These are phyloP conservation scores for Cepphus grylle DNA, from an alignment of 2,113 vertebrate genomes.

Conservation along the genomic window DNA sequence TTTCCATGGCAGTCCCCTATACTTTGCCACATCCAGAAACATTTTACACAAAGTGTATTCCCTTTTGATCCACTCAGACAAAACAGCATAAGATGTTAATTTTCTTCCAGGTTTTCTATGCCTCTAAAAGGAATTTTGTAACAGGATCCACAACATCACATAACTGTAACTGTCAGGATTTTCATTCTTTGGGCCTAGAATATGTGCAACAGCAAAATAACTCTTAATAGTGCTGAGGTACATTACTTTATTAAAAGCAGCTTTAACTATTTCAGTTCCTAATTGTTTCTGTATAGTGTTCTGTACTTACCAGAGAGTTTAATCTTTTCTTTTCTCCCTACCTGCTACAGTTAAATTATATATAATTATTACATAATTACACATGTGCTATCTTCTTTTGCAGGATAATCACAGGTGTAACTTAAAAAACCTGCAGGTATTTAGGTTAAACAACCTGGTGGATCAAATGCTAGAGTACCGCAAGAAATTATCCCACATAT, in stretches of 20 bases:
- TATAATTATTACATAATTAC: constrained; percentile 55
- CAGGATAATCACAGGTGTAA: constrained; percentile 5
- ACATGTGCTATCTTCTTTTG: neutral
- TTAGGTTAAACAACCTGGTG: constrained; percentile 16
- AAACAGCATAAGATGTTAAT: neutral
- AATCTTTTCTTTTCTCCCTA: neutral
- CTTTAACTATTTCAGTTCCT: constrained; percentile 62
- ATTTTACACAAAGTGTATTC: constrained; percentile 25
- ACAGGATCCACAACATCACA: constrained; percentile 40
- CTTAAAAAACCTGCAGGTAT: neutral
- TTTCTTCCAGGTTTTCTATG: constrained; percentile 54
- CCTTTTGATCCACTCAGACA: constrained; percentile 49
- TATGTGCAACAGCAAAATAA: constrained; percentile 60
- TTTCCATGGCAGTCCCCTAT: neutral
- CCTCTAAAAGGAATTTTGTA: constrained; percentile 57
- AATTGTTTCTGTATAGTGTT: constrained; percentile 11
- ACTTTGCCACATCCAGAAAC: neutral
- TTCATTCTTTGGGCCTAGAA: constrained; percentile 10
- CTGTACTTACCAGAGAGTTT: neutral
- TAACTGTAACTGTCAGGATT: constrained; percentile 5
- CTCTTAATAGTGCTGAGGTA: constrained; percentile 22
- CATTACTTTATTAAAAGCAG: constrained; percentile 53
- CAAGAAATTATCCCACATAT: neutral
- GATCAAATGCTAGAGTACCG: neutral
- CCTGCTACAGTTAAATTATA: constrained; percentile 21